A percentile compares a stretch with the other conserved stretches of the same genome.
These are phyloP conservation scores for Cygnus atratus DNA, from an alignment of 2,113 vertebrate species.

Conservation along the genomic window DNA sequence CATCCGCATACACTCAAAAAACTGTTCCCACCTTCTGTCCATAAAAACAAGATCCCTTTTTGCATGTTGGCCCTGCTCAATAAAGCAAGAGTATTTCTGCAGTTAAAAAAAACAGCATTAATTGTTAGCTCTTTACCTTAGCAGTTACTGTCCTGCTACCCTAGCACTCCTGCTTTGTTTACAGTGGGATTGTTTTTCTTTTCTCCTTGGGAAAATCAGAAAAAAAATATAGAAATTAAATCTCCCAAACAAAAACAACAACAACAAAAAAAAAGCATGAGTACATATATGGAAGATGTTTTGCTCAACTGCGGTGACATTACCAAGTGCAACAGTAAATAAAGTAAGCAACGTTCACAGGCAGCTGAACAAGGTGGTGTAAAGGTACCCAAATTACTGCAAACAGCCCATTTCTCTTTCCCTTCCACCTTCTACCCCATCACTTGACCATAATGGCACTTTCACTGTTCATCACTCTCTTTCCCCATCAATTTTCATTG, in stretches of 20 bases:
- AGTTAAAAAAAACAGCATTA: background rate
- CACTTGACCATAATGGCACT: constrained; percentile 68
- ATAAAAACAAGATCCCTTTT: background rate
- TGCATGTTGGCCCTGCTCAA: background rate
- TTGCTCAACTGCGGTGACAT: background rate
- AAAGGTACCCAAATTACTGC: constrained; percentile 48
- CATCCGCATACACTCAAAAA: background rate
- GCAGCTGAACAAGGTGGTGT: constrained; percentile 44
- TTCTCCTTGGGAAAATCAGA: background rate
- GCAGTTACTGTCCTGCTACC: background rate
- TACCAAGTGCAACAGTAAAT: constrained; percentile 27
- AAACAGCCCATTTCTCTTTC: constrained; percentile 41
- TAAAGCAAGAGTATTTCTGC: background rate
- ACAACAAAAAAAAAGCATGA: background rate
- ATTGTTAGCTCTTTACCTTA: background rate
- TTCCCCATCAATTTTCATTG: constrained; percentile 79
- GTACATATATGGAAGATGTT: background rate
- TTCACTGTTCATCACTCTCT: constrained; percentile 71
- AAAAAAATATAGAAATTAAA: background rate
- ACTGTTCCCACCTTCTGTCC: background rate
- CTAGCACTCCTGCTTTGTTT: background rate
- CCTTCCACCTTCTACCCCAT: constrained; percentile 54
- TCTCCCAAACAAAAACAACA: background rate
- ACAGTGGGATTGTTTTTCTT: background rate
- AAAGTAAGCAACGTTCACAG: constrained; percentile 18